Evolutionary conservation across 2,797 vertebrate species (phyloP).

Genomic region (Pyrocephalus nanus): DNA sequence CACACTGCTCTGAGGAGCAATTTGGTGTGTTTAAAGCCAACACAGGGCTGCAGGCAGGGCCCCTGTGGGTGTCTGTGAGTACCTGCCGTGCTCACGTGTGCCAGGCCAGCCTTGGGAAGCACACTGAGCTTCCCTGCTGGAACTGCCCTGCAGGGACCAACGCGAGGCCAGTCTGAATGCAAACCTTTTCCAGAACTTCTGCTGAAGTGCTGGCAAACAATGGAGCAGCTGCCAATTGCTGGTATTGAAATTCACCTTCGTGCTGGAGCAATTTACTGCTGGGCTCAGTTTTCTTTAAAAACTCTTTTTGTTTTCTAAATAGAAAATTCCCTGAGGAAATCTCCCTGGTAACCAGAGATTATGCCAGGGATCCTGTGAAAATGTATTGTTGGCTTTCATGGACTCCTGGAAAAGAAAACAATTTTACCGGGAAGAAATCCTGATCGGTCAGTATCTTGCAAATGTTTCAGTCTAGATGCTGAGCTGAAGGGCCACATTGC

Average conservation of each 20-base stretch:
- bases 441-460: background rate
- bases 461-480: background rate
- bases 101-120: background rate
- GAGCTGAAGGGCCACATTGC: rapidly evolving
- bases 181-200: background rate
- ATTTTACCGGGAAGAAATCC: background rate
- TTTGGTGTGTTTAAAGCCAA: rapidly evolving
- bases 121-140: background rate
- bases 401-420: background rate
- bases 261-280: background rate
- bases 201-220: background rate
- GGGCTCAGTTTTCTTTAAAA: background rate
- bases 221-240: background rate
- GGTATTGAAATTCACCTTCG: background rate
- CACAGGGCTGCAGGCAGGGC: background rate
- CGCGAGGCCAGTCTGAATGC: background rate
- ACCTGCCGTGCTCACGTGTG: rapidly evolving
- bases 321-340: background rate
- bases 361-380: background rate
- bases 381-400: background rate
- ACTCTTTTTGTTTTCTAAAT: background rate
- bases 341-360: conserved; percentile 10
- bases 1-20: background rate
- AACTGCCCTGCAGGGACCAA: background rate
- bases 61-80: background rate